Conservation (phyloP, 2,113 vertebrate species). For the Alligator mississippiensis region DNA sequence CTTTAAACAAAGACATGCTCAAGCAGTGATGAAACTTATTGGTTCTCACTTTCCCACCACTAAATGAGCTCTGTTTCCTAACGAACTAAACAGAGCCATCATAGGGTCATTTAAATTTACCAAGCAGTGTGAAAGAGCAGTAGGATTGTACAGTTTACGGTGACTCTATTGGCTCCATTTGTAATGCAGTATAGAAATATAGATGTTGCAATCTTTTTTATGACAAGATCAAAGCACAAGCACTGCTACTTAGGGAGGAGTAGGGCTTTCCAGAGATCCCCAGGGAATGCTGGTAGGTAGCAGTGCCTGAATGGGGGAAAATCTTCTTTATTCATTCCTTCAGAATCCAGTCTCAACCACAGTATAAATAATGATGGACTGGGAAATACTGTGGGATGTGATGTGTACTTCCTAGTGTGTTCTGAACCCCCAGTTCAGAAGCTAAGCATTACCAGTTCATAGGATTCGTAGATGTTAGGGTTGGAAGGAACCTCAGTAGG, state of each 20-base stretch:
- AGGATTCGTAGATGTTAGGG: too few species aligned
- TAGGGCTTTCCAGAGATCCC: not conserved
- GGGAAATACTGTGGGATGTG: not conserved
- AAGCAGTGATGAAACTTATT: not conserved
- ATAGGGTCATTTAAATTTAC: not conserved
- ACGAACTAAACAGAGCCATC: not conserved
- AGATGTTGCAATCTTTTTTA: not conserved
- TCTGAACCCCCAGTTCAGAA: not conserved
- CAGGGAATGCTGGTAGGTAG: not conserved
- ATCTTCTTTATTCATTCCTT: not conserved
- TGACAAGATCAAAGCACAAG: not conserved
- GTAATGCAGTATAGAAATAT: not conserved
- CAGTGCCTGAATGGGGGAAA: not conserved
- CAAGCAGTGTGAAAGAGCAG: not conserved
- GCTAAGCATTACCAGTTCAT: accelerated
- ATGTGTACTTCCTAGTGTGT: not conserved
- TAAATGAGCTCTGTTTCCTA: not conserved
- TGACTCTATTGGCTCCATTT: not conserved
- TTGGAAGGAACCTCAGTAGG: too few species aligned
- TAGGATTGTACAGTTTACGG: not conserved
- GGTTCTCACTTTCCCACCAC: not conserved
- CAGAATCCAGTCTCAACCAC: not conserved
- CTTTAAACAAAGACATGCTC: not conserved
- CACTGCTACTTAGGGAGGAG: not conserved
- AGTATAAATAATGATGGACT: not conserved